These are phyloP conservation scores for Megastigmus dorsalis DNA, from an alignment of 2,888 invertebrate species.

Conservation along the genomic window DNA sequence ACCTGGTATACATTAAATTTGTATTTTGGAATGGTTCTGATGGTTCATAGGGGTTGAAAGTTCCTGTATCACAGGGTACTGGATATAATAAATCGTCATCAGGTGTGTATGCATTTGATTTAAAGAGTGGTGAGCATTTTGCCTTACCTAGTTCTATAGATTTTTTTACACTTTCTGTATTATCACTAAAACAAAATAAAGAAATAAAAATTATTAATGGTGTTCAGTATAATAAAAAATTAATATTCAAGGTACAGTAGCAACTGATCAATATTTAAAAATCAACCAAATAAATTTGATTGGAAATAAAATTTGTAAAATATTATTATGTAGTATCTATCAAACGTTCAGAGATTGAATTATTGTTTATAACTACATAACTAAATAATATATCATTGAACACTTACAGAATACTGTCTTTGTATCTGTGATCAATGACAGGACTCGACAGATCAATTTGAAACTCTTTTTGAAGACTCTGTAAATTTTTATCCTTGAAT, in stretches of 20 bases:
- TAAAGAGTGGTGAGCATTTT: conserved; percentile 29
- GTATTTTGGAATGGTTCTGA: conserved; percentile 58
- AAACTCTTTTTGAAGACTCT: neutral
- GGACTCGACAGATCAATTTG: conserved; percentile 24
- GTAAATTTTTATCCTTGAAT: conserved; percentile 59
- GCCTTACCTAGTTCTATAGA: conserved; percentile 19
- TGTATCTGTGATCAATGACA: conserved; percentile 52
- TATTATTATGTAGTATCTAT: neutral
- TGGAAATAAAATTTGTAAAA: neutral
- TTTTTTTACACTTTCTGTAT: conserved; percentile 2
- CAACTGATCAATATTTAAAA: neutral
- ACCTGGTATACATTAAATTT: conserved; percentile 69
- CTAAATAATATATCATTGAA: neutral
- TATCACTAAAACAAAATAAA: conserved; percentile 22
- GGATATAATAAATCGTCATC: conserved; percentile 62
- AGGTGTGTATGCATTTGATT: conserved; percentile 34
- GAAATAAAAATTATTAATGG: neutral
- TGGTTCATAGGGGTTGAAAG: conserved; percentile 63
- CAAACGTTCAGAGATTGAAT: too few species aligned
- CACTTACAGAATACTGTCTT: conserved; percentile 42
- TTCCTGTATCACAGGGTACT: conserved; percentile 53
- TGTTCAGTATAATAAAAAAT: neutral
- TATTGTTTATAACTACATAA: conserved; percentile 1
- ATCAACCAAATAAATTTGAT: neutral
- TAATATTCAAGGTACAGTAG: neutral